Evolutionary conservation across 1,140 invertebrate genomes (phyloP), one percentile per base, ranked within the genome.

Genomic region (Colletes latitarsis): DNA sequence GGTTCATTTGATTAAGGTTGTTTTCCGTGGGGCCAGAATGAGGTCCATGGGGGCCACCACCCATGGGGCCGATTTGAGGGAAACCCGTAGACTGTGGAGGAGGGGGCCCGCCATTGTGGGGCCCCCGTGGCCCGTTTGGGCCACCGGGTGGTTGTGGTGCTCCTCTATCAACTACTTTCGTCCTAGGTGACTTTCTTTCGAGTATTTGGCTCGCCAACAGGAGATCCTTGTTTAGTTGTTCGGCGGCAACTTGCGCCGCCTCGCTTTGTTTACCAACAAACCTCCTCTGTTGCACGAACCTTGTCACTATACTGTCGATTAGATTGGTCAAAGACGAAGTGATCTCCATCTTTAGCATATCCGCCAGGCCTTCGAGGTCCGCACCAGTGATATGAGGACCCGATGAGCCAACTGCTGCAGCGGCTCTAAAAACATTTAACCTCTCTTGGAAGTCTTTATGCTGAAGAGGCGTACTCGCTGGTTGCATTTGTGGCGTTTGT

Each of bases 301-400:
- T 95, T 17, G 96, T 96, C 63, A 99, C 95, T 70, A 98, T 97
- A 12, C 96, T 97, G 92, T 99, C 98, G 79, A 99, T 97, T n/a
- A 98, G 93, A 77, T 96, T 96, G 6, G 96, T 95, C 62, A 98
- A 91, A 6, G 96, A 97, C 71, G 97, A 95, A 17, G 96, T 96
- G 77, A 99, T 97, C 94, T 99, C 98, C 55, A 95, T 96, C 93
- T 99, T 99, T 2, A 99, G 94, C 63, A 96, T 96, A 86, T 98
- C 97, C 8, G 97, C 97, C 62, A 98, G 93, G 67, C 96, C 96
- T 92, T 98, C 97, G 3, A 98, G 94, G 89, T 98, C 97, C 17
- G 96, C 94, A 41, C 95, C 96, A 0, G 95, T 95, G 82, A 96
- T 94, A 67, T 92, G 91, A 49, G 96, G 94, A 73, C 94, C 95